These are phyloP conservation scores for Paralichthys olivaceus DNA, from an alignment of 2,113 vertebrate species.

Conservation along the genomic window DNA sequence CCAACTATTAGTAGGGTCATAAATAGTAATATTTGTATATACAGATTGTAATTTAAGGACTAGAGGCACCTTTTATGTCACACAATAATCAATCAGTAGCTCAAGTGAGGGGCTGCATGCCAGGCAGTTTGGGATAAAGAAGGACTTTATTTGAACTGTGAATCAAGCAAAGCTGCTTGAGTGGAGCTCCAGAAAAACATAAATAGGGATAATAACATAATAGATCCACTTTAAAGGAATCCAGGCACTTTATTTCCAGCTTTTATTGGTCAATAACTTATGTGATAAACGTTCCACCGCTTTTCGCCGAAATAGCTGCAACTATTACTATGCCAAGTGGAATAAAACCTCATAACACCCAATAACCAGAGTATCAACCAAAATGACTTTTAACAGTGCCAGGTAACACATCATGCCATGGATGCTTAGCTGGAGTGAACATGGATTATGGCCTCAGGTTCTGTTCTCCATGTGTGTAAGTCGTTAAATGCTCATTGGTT, in stretches of 20 bases:
- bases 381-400: constrained; percentile 67
- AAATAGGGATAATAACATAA: not conserved
- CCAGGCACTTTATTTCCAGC: constrained; percentile 35
- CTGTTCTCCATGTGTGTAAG: constrained; percentile 23
- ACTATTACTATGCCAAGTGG: constrained; percentile 35
- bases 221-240: constrained; percentile 21
- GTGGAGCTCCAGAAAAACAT: not conserved
- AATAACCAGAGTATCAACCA: constrained; percentile 55
- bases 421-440: constrained; percentile 1
- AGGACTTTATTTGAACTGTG: not conserved
- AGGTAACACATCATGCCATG: constrained; percentile 36
- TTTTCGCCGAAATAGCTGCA: constrained; percentile 49
- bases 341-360: constrained; percentile 58
- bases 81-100: not conserved
- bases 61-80: not conserved
- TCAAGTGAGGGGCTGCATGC: not conserved
- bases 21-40: not conserved
- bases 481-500: constrained; percentile 29
- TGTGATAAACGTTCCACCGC: constrained; percentile 36
- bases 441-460: constrained; percentile 2
- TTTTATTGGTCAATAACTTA: constrained; percentile 40
- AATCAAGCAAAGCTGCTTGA: not conserved
- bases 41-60: not conserved
- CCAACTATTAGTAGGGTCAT: not conserved
- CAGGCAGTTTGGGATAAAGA: not conserved